Evolutionary conservation across 2,888 invertebrate genomes (phyloP), one percentile per base, ranked within the genome.

Genomic region (Metopia argyrocephala): DNA sequence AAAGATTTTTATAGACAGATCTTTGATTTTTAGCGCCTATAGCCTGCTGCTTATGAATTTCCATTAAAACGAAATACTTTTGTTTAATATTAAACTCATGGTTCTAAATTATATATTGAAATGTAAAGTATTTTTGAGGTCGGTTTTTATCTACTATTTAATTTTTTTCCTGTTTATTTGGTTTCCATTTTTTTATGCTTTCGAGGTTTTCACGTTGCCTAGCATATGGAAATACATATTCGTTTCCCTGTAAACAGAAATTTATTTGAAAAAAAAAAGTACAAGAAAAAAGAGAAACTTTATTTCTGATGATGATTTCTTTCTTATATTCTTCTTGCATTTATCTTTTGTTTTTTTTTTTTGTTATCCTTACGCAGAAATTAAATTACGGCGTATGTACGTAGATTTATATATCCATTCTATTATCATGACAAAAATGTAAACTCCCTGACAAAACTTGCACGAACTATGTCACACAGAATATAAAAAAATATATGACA

Each of bases 301-400:
- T 82, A 68, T 79, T 59, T n/a, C 28, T 66, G 15, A 59, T 59
- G 52, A 59, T 57, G 68, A 57, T 79, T 83, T 82, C 65, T 74
- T 78, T 78, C 78, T 76, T 38, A 9, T 15, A 12, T 38, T 31
- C n/a, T 31, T 38, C 15, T 21, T 48, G 46, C 18, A 38, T 12
- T 38, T 56, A n/a, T 25, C 28, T 54, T 18, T 27, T n/a, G 45
- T 3, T 61, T 50, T 38, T 31, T 57, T 25, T 61, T 38, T 76
- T 62, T 59, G 75, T 82, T 80, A 82, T 86, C 86, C 84, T 84
- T 85, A 85, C 86, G 87, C 86, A 85, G 83, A 87, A 87, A 87
- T 87, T 87, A 87, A 87, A 87, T 87, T 87, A 86, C 86, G 86
- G 86, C 71, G 70, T 74, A 70, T 21, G 70, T 38, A 52, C 52